Evolutionary conservation across 2,797 vertebrate species (phyloP).

Genomic region (Balearica regulorum): DNA sequence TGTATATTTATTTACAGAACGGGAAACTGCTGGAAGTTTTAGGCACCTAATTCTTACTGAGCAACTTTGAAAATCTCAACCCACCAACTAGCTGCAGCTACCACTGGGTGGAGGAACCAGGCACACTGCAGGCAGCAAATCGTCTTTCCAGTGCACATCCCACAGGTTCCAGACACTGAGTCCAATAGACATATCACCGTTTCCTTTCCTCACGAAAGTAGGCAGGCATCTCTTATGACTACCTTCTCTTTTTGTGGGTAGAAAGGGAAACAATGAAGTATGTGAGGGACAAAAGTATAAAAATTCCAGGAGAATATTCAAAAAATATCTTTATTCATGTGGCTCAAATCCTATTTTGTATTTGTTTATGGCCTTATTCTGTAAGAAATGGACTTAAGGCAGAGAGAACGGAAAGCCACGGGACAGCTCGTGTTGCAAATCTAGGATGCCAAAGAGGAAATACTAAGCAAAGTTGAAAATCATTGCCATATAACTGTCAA

Average conservation of each 20-base stretch:
- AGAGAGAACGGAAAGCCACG: background rate
- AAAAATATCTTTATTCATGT: background rate
- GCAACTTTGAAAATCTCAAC: background rate
- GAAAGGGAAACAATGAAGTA: background rate
- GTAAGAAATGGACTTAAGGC: background rate
- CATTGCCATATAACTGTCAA: background rate
- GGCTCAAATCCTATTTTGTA: background rate
- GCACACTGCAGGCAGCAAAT: background rate
- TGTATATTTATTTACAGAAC: background rate
- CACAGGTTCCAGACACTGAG: background rate
- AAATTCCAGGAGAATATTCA: background rate
- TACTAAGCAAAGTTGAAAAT: background rate
- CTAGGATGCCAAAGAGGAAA: background rate
- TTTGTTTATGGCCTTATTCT: background rate
- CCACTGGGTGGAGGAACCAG: background rate
- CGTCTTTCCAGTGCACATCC: background rate
- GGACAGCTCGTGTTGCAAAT: background rate
- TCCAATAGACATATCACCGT: background rate
- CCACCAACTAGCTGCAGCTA: background rate
- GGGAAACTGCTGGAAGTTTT: background rate
- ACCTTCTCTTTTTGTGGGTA: background rate
- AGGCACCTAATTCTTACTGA: background rate
- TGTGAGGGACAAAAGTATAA: background rate
- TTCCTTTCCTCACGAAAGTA: background rate
- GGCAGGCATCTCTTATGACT: background rate